Percentiles rank a stretch among this genome's conserved stretches.
These are phyloP conservation scores for Eospalax fontanierii DNA, from an alignment of 2,797 vertebrate genomes.

Conservation along the genomic window DNA sequence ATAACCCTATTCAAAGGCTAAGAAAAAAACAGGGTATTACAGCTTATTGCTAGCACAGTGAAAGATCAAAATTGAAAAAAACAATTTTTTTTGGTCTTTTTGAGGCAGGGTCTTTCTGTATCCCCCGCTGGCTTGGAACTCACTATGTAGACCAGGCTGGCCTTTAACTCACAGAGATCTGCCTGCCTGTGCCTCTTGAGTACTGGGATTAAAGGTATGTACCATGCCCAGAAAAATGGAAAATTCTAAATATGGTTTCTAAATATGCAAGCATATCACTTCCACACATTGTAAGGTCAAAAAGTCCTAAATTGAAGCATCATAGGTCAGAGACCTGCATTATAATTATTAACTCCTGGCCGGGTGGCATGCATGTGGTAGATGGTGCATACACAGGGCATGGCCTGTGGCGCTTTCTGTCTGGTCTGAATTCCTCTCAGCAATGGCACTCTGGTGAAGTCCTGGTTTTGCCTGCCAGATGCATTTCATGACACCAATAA, in stretches of 20 bases:
- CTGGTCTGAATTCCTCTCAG: conserved; percentile 50
- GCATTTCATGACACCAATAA: conserved; percentile 85
- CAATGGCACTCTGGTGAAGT: conserved; percentile 58
- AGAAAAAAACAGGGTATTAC: no score
- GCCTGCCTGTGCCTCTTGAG: no score
- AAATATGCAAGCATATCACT: not conserved
- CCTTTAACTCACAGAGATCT: no score
- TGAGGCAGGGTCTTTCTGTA: no score
- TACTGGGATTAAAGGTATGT: no score
- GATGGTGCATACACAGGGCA: not conserved
- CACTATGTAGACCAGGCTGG: no score
- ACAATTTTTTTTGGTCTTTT: no score
- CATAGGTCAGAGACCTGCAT: not conserved
- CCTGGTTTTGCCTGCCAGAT: conserved; percentile 68
- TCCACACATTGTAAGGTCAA: not conserved
- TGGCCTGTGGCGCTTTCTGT: conserved; percentile 32
- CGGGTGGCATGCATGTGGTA: not conserved
- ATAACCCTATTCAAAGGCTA: not conserved
- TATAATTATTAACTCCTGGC: not conserved
- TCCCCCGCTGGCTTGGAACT: no score
- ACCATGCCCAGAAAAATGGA: no score
- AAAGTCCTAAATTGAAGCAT: not conserved
- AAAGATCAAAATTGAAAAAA: not conserved
- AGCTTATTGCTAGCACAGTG: not conserved
- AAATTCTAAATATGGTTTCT: not conserved